Percentiles rank a stretch among this genome's conserved stretches.
Conservation (phyloP, 2,888 invertebrate genomes). For the Galeruca laticollis region DNA sequence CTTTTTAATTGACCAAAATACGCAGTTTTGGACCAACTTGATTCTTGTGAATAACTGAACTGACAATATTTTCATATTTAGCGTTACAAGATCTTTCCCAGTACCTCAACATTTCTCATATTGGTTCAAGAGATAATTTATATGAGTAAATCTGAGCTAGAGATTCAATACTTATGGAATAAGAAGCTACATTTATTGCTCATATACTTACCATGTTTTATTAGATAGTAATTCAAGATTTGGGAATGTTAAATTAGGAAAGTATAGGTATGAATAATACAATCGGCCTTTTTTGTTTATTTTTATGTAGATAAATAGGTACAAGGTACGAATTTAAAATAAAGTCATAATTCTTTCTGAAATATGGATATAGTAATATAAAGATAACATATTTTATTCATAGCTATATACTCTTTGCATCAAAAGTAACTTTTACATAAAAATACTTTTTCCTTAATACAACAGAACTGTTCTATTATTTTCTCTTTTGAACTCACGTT, state of each 20-base stretch:
- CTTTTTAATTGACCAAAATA: too few relatives aligned
- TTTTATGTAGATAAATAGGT: conserved; percentile 31
- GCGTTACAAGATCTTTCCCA: too few relatives aligned
- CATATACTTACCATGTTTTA: too few relatives aligned
- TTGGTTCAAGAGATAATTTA: too few relatives aligned
- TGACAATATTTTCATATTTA: too few relatives aligned
- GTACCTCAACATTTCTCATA: too few relatives aligned
- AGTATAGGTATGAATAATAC: not conserved
- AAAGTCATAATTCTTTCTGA: conserved; percentile 6
- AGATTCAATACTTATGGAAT: too few relatives aligned
- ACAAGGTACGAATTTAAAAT: conserved; percentile 23
- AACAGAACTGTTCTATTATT: not conserved
- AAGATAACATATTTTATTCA: conserved; percentile 15
- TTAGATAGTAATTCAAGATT: not conserved
- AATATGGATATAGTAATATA: conserved; percentile 35
- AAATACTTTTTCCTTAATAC: conserved; percentile 15
- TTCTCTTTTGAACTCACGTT: conserved; percentile 26
- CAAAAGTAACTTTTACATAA: conserved; percentile 12
- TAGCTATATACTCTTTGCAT: conserved; percentile 1
- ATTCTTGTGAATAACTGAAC: too few relatives aligned
- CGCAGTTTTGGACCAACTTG: too few relatives aligned
- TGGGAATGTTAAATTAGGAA: not conserved
- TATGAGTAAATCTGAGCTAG: too few relatives aligned
- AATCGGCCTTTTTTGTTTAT: conserved; percentile 12
- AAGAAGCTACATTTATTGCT: too few relatives aligned